Evolutionary conservation across 2,888 invertebrate species (phyloP), one percentile per base, ranked within the genome.

Genomic region (Cremastobaeus sp.): DNA sequence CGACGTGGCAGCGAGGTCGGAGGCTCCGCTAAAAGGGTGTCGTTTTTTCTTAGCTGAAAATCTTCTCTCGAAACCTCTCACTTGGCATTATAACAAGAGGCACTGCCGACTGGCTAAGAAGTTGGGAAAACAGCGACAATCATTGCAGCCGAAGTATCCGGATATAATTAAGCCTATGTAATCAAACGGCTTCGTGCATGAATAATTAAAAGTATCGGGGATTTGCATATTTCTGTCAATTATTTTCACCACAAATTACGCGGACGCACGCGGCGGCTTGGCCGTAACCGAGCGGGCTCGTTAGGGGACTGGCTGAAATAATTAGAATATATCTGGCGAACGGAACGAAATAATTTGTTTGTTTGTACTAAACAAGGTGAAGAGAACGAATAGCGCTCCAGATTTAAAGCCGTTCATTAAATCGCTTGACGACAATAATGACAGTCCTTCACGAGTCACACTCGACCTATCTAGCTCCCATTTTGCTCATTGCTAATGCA

Each of bases 341-440:
- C 15, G 20, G 32, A 55, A 55, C 15, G 39, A 55, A 55, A 55
- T 55, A 47, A 65, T 65, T 47, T 65, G 65, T 64, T 57, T 57
- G 45, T 62, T 55, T 55, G 65, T 25, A 20, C 34, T 30, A 55
- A 65, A 55, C 55, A 37, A 65, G 48, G 11, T 48, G 30, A 48
- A 25, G 48, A 43, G 48, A 70, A 28, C 62, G 70, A 70, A 57
- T 28, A 55, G 81, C 82, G 82, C 81, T 83, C 82, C 79, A 83
- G 82, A 83, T 83, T 82, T 81, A 81, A 81, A 82, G 81, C 80
- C 78, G 82, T 80, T 83, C 84, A 83, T 83, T 85, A 85, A 85
- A 84, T 82, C 80, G 81, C 79, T 81, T 83, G 82, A 83, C 82
- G 82, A 64, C 62, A 57, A 83, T 83, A 83, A 80, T 80, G 78